Percentiles rank a stretch among this genome's conserved stretches.
Conservation (phyloP, 92 coral and sea anemone species). For the Porites divaricata region DNA sequence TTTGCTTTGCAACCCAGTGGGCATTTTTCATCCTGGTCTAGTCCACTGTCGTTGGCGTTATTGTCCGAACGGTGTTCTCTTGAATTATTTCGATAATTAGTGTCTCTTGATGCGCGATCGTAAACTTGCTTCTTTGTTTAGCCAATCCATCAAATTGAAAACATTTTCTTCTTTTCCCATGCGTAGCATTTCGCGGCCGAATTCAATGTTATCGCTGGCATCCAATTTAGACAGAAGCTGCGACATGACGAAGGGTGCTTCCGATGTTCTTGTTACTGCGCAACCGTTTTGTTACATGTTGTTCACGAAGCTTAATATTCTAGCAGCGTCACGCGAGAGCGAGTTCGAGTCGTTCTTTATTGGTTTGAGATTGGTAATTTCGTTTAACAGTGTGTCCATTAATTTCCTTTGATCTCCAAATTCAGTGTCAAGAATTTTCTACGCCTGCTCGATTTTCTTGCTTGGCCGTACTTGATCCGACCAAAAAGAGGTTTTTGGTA, state of each 20-base stretch:
- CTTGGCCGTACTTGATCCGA: slow-evolving; percentile 58
- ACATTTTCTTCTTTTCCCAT: slow-evolving; percentile 62
- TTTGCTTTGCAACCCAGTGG: too few relatives aligned
- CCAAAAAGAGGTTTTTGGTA: slow-evolving; percentile 59
- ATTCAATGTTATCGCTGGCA: slow-evolving; percentile 58
- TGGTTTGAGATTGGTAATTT: slow-evolving; percentile 54
- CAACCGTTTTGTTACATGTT: slow-evolving; percentile 85
- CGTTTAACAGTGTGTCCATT: slow-evolving; percentile 60
- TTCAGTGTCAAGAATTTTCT: slow-evolving; percentile 42
- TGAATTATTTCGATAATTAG: too few relatives aligned
- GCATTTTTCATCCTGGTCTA: too few relatives aligned
- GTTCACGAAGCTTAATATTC: slow-evolving; percentile 40
- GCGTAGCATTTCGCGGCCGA: slow-evolving; percentile 74
- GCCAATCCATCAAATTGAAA: slow-evolving; percentile 66
- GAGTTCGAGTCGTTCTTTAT: slow-evolving; percentile 60
- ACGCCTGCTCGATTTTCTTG: slow-evolving; percentile 47
- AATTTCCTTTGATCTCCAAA: slow-evolving; percentile 67
- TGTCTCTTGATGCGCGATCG: too few relatives aligned
- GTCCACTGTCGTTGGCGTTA: too few relatives aligned
- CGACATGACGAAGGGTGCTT: slow-evolving; percentile 78
- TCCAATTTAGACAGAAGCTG: slow-evolving; percentile 68
- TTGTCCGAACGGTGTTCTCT: too few relatives aligned
- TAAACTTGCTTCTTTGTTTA: slow-evolving; percentile 68
- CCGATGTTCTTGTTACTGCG: slow-evolving; percentile 53
- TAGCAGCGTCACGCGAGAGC: slow-evolving; percentile 45